A percentile compares a stretch with the other conserved stretches of the same genome.
Evolutionary conservation across 2,797 vertebrate genomes (phyloP).

Genomic region (Eleutherodactylus coqui): DNA sequence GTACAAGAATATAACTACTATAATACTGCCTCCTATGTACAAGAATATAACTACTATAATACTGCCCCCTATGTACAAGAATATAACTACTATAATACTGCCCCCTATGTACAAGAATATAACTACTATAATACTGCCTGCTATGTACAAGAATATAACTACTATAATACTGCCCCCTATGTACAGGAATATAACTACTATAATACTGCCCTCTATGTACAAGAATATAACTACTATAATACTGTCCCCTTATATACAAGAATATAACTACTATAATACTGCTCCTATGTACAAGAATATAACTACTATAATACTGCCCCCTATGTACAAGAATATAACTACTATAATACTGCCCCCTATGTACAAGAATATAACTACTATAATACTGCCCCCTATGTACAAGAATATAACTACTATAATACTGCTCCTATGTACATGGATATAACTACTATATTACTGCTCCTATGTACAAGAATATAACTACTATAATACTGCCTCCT

Average conservation of each 20-base stretch:
- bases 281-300: not conserved
- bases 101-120: not conserved
- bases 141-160: slow-evolving; percentile 9
- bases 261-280: slow-evolving; percentile 9
- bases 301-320: not conserved
- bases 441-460: slow-evolving; percentile 12
- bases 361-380: not conserved
- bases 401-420: slow-evolving; percentile 16
- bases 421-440: not conserved
- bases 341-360: not conserved
- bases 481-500: not conserved
- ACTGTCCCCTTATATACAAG: not conserved
- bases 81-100: too few relatives aligned
- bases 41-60: too few relatives aligned
- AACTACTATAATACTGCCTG: slow-evolving; percentile 14
- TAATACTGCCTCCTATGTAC: too few relatives aligned
- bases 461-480: slow-evolving; percentile 8
- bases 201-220: not conserved
- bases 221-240: not conserved
- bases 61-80: too few relatives aligned
- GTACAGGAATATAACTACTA: not conserved
- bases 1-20: too few relatives aligned
- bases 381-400: not conserved
- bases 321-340: not conserved
- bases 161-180: slow-evolving; percentile 9